Evolutionary conservation across 2,113 vertebrate species (phyloP), one percentile per base, ranked within the genome.

Genomic region (Onychostruthus taczanowskii): DNA sequence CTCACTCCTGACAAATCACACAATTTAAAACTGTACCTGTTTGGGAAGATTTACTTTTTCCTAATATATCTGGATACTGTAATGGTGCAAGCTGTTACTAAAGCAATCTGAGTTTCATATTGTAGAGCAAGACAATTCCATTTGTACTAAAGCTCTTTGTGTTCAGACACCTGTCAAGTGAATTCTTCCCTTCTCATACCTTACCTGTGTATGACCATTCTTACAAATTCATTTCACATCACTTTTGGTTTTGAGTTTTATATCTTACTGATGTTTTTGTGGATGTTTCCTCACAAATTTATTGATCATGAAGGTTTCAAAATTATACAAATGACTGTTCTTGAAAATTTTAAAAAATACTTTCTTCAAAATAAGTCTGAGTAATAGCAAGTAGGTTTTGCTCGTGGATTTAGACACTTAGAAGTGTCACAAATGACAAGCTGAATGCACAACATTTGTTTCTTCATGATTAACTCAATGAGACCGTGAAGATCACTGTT

Each of bases 261-360:
- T 62, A 64, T 13, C 20, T 77, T 43, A 12, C 6, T 46, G 1
- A 30, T 20, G 4, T 15, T 79, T 84, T 37, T 64, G 30, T 79
- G 20, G 7, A 33, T 78, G 21, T 49, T 90, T 74, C 30, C 17
- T 88, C 27, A 8, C 15, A 37, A 14, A 46, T 75, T 62, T 35
- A 43, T 67, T 59, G 28, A 22, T 39, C 12, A 2, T 23, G n/a
- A 43, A 58, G 26, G 22, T 30, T 90, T 63, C 47, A 79, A 46
- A 72, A 53, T 6, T 0, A 62, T 39, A 31, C 6, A 58, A n/a
- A 56, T 35, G 1, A 26, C 22, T 69, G 15, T 17, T 26, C 14
- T 18, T 41, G 5, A 41, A 41, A 41, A 41, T 52, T 15, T 3
- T 3, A 14, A 5, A 22, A 5, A 67, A 43, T 10, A 30, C 3